Conservation (phyloP, 2,888 invertebrate species). For the Malachius bipustulatus region DNA sequence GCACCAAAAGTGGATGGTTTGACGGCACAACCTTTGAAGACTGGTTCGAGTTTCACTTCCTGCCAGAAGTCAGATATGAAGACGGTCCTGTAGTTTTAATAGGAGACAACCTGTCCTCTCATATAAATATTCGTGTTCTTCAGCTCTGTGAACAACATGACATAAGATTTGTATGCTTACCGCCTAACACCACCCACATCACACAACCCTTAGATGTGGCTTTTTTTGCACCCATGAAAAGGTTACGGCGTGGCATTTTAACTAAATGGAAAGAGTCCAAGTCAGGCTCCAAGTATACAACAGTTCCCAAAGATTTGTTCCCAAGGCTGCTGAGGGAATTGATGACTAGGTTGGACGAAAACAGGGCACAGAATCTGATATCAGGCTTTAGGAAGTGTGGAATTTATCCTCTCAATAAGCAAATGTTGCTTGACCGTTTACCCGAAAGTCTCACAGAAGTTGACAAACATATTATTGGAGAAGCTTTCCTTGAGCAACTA, state of each 20-base stretch:
- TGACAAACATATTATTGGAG: conserved; percentile 5
- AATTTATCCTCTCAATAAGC: conserved; percentile 15
- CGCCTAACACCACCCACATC: conserved; percentile 26
- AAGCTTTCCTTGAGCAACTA: conserved; percentile 3
- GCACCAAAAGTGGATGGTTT: conserved; percentile 27
- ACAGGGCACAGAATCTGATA: conserved; percentile 14
- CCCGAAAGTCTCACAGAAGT: conserved; percentile 4
- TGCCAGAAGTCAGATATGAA: conserved; percentile 22
- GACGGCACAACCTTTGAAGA: conserved; percentile 19
- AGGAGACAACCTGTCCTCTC: conserved; percentile 26
- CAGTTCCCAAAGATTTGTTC: conserved; percentile 20
- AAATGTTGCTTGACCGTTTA: conserved; percentile 9
- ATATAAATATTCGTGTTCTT: conserved; percentile 22
- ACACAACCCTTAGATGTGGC: conserved; percentile 26
- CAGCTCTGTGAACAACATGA: conserved; percentile 25
- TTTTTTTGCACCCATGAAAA: conserved; percentile 24
- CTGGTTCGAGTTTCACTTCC: conserved; percentile 19
- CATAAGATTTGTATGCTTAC: conserved; percentile 27
- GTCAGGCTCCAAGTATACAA: conserved; percentile 13
- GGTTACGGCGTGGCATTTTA: conserved; percentile 19
- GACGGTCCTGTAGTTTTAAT: conserved; percentile 24
- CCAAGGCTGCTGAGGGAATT: conserved; percentile 16
- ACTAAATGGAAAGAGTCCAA: conserved; percentile 14
- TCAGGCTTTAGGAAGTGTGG: conserved; percentile 18
- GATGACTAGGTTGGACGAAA: conserved; percentile 14